Evolutionary conservation across 2,113 vertebrate genomes (phyloP), one percentile per base, ranked within the genome.

Genomic region (Mustela nigripes): DNA sequence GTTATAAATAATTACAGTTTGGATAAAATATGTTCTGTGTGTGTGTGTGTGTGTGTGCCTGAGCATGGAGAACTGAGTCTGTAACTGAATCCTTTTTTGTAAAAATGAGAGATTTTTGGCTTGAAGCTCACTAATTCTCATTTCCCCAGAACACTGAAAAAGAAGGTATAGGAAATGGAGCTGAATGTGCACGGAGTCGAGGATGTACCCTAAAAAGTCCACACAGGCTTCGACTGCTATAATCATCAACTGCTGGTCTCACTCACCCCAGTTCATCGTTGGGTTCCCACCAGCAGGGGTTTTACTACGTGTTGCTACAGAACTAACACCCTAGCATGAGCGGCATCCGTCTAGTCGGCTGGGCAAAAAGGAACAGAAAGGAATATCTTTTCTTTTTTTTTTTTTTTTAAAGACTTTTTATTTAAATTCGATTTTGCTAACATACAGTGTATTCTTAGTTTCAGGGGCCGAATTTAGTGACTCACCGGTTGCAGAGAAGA

Each of bases 161-260:
- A 31, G 10, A 91, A 79, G 22, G 36, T 31, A 58, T 1, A 78
- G 36, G 24, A 58, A 71, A 21, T 1, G 5, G 48, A 33, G 11
- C 45, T 10, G 39, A 60, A 24, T 16, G 21, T 31, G 4, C 31
- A 1, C 0, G 4, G 33, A 63, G 33, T n/a, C 39, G 7, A 81
- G 45, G 16, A 11, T 7, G 62, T 2, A 12, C 45, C 48, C 39
- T 22, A 2, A 7, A 83, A 10, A 15, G 4, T n/a, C 10, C 42
- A 60, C 11, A 9, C 45, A 14, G 58, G 58, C 63, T 48, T 53
- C 53, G 45, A 39, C 15, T 2, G 3, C 5, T 26, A 14, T 26
- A 84, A 39, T 31, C 16, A 39, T 0, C 4, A 26, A 10, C 0
- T 42, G 5, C 42, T 19, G 3, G 6, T 80, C 67, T 50, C 0